Conservation (phyloP, 2,113 vertebrate genomes). For the Micromys minutus region DNA sequence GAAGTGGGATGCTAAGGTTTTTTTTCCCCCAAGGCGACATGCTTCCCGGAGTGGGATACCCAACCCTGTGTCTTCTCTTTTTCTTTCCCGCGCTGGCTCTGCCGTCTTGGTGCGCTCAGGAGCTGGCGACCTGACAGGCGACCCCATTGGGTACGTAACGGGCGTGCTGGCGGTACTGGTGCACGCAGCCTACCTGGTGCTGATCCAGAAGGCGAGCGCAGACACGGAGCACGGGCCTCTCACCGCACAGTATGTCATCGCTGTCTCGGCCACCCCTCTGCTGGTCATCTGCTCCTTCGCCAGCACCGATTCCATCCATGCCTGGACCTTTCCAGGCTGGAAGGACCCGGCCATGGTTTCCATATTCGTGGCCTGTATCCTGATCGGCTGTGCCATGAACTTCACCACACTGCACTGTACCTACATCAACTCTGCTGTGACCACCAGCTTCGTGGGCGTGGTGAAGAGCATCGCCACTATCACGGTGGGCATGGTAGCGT, state of each 20-base stretch:
- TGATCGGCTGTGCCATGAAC: constrained; percentile 99
- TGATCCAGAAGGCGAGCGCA: constrained; percentile 95
- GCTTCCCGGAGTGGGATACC: background rate
- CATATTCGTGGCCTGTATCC: constrained; percentile 91
- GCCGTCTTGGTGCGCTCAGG: constrained; percentile 83
- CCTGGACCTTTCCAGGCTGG: constrained; percentile 97
- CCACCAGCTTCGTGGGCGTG: constrained; percentile 99
- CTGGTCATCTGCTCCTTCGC: constrained; percentile 92
- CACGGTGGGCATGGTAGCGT: constrained; percentile 98
- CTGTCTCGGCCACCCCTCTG: constrained; percentile 93
- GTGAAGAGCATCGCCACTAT: constrained; percentile 99
- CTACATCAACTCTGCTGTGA: constrained; percentile 99
- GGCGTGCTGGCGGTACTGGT: constrained; percentile 95
- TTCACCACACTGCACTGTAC: constrained; percentile 99
- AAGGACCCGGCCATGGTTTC: constrained; percentile 90
- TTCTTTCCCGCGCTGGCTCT: background rate
- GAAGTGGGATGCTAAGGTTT: background rate
- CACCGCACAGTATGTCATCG: constrained; percentile 96
- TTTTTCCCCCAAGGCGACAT: background rate
- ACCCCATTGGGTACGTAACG: constrained; percentile 94
- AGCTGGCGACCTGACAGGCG: constrained; percentile 95
- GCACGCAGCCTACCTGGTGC: constrained; percentile 96
- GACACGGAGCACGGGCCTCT: constrained; percentile 95
- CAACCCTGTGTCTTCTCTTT: constrained; percentile 63
- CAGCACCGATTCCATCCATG: constrained; percentile 93